These are phyloP conservation scores for Ephialtes manifestator DNA, from an alignment of 2,888 invertebrate genomes.

Conservation along the genomic window DNA sequence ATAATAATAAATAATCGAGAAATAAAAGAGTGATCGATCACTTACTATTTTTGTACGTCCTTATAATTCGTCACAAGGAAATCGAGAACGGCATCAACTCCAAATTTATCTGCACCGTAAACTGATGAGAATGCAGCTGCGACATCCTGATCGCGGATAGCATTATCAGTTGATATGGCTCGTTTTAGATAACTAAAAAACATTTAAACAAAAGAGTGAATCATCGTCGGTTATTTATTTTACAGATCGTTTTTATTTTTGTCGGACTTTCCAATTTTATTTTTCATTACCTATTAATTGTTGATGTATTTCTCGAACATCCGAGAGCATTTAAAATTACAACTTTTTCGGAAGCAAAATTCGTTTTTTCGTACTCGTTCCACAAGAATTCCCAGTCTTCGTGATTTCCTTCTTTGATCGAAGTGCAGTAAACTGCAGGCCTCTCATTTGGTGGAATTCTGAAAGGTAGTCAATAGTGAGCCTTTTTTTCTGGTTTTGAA, in stretches of 20 bases:
- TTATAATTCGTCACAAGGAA: constrained; percentile 73
- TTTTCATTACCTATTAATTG: constrained; percentile 77
- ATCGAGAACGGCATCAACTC: constrained; percentile 72
- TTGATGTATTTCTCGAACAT: constrained; percentile 85
- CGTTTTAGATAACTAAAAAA: constrained; percentile 70
- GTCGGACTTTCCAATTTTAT: neutral
- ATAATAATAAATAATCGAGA: constrained; percentile 7
- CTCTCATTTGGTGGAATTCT: constrained; percentile 90
- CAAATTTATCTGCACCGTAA: constrained; percentile 78
- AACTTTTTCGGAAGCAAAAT: constrained; percentile 87
- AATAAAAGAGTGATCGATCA: constrained; percentile 19
- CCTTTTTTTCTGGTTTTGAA: neutral
- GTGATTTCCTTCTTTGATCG: constrained; percentile 89
- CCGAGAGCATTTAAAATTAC: constrained; percentile 87
- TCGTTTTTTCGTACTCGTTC: constrained; percentile 88
- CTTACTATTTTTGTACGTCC: constrained; percentile 75
- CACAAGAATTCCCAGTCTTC: constrained; percentile 90
- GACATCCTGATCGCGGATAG: constrained; percentile 84
- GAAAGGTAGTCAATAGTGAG: constrained; percentile 67
- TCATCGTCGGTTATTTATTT: neutral
- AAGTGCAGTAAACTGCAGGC: constrained; percentile 92
- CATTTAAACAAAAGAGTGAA: neutral
- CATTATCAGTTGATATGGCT: constrained; percentile 58
- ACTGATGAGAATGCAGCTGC: constrained; percentile 82
- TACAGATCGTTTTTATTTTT: neutral